These are phyloP conservation scores for Apocrypta bakeri DNA, from an alignment of 1,140 invertebrate genomes.

Conservation along the genomic window DNA sequence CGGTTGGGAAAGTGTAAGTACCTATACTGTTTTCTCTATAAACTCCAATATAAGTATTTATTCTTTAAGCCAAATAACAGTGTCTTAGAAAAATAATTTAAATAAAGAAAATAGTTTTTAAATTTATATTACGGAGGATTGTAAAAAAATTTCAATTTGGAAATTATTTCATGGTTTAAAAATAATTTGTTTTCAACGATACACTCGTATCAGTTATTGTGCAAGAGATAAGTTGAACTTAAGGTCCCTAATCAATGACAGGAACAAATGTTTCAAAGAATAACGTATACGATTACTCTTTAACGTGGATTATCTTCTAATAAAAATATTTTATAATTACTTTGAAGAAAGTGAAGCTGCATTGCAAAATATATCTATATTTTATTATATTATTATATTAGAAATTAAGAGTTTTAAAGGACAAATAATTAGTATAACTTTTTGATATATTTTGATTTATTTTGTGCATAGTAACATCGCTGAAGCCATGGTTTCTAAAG, in stretches of 20 bases:
- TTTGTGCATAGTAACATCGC: slow-evolving; percentile 87
- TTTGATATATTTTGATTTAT: no score
- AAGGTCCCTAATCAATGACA: neutral
- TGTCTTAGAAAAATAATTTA: no score
- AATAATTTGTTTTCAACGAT: neutral
- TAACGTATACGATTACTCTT: neutral
- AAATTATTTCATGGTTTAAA: neutral
- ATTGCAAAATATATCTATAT: no score
- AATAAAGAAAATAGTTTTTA: no score
- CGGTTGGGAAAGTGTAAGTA: slow-evolving; percentile 86
- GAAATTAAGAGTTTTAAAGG: no score
- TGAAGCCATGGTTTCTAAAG: slow-evolving; percentile 94
- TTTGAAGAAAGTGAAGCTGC: no score
- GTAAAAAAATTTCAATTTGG: neutral
- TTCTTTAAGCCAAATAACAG: no score
- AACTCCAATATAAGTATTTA: no score
- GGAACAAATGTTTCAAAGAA: neutral
- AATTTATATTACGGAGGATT: neutral
- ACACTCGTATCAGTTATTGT: neutral
- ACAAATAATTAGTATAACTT: no score
- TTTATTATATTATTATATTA: no score
- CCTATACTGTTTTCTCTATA: no score
- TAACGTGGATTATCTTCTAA: neutral
- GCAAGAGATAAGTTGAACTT: neutral
- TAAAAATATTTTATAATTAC: neutral